These are phyloP conservation scores for Auanema freiburgensis DNA, from an alignment of 2,888 invertebrate species.

Conservation along the genomic window DNA sequence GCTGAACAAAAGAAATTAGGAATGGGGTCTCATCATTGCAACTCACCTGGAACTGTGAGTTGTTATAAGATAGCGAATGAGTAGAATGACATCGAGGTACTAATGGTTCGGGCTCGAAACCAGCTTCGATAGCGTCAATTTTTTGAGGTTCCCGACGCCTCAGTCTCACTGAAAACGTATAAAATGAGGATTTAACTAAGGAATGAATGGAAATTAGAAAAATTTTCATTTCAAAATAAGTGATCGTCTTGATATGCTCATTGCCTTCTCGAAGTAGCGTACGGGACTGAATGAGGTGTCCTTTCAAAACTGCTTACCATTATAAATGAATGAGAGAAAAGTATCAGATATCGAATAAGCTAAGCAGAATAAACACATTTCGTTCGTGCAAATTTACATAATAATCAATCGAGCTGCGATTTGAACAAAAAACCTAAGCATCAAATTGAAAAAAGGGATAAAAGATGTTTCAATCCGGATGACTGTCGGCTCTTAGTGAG, in stretches of 20 bases:
- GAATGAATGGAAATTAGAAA: neutral
- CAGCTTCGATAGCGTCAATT: constrained; percentile 43
- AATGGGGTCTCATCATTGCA: no score
- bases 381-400: constrained; percentile 8
- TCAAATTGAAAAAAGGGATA: neutral
- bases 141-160: constrained; percentile 30
- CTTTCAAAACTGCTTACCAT: no score
- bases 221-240: neutral
- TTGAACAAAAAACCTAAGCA: neutral
- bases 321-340: neutral
- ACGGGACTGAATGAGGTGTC: no score
- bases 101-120: constrained; percentile 35
- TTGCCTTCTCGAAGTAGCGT: no score
- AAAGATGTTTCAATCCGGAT: neutral
- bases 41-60: constrained; percentile 38
- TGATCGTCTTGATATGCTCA: no score
- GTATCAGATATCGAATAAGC: constrained; percentile 4
- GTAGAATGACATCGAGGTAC: constrained; percentile 44
- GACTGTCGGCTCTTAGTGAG: neutral
- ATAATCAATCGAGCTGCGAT: neutral
- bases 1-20: neutral
- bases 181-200: neutral
- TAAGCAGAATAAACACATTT: constrained; percentile 18
- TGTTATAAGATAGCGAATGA: constrained; percentile 36
- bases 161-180: constrained; percentile 35